phyloP scores from a whole-genome alignment of 2,113 vertebrate genomes.

The Calonectris borealis region DNA sequence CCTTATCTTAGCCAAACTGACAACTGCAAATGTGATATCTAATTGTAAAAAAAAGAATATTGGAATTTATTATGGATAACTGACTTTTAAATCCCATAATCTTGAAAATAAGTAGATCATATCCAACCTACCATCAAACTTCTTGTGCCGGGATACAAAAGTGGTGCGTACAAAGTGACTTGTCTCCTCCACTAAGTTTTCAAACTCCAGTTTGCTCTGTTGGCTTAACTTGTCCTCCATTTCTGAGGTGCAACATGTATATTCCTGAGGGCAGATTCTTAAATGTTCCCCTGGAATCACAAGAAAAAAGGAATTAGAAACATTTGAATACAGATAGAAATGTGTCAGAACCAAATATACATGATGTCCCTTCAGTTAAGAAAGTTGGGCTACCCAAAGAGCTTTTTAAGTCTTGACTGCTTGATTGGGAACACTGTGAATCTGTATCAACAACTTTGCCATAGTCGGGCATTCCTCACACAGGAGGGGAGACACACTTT shows the following conservation, averaged over 20 bases:
- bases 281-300: constrained; percentile 85
- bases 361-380: not conserved
- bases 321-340: not conserved
- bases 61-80: not conserved
- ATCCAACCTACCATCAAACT: constrained; percentile 88
- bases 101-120: constrained; percentile 1
- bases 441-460: not conserved
- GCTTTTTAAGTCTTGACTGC: not conserved
- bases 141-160: constrained; percentile 90
- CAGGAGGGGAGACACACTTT: not conserved
- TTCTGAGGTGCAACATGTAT: constrained; percentile 90
- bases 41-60: not conserved
- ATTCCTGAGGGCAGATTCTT: constrained; percentile 88
- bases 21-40: not conserved
- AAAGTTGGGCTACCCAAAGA: not conserved
- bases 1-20: constrained; percentile 34
- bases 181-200: constrained; percentile 87
- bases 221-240: constrained; percentile 92
- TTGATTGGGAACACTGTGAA: not conserved
- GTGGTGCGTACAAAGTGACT: constrained; percentile 91
- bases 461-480: not conserved
- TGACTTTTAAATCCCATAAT: not conserved
- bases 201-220: constrained; percentile 91
- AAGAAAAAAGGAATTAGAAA: not conserved
- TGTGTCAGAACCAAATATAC: not conserved